Evolutionary conservation across 1,140 invertebrate genomes (phyloP).

Genomic region (Trichogramma pretiosum): DNA sequence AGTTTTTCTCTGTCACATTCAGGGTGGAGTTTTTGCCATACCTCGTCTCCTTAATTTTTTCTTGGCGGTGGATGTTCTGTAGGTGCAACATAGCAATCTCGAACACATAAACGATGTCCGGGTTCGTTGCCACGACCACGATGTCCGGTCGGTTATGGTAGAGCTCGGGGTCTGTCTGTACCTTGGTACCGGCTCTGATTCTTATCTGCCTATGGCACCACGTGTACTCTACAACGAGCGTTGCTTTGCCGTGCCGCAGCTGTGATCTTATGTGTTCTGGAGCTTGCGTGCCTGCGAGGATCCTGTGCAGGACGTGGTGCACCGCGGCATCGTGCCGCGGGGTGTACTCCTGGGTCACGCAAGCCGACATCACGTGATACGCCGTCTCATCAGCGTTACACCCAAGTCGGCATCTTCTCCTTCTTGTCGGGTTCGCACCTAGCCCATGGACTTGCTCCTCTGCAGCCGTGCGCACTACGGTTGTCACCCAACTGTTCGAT

Average conservation of each 20-base stretch:
- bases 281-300: not conserved
- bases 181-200: not conserved
- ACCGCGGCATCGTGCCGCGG: not conserved
- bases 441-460: not conserved
- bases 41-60: not conserved
- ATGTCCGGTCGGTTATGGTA: not conserved
- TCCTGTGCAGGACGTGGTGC: not conserved
- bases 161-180: not conserved
- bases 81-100: not conserved
- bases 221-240: not conserved
- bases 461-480: not conserved
- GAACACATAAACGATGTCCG: not conserved
- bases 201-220: not conserved
- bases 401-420: not conserved
- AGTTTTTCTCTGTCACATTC: not conserved
- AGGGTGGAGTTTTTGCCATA: not conserved
- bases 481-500: not conserved
- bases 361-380: not conserved
- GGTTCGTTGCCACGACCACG: not conserved
- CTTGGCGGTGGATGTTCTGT: not conserved
- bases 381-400: not conserved
- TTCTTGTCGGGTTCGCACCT: too few relatives aligned
- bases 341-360: not conserved
- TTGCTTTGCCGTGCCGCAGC: not conserved
- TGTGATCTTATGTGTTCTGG: not conserved